Evolutionary conservation across 2,888 invertebrate genomes (phyloP).

Genomic region (Troides aeacus): DNA sequence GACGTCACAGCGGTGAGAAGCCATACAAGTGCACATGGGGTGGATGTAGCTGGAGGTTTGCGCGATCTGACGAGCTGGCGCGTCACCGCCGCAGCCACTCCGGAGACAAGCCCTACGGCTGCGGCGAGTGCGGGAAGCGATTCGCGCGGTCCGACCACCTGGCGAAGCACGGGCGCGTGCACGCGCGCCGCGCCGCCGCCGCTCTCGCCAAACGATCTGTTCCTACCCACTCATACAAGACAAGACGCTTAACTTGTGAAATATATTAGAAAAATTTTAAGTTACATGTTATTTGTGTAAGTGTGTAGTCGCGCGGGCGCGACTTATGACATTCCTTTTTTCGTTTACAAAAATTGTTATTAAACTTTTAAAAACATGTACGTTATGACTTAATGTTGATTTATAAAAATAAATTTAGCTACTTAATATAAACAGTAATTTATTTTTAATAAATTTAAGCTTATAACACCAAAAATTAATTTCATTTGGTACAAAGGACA

Average conservation of each 20-base stretch:
- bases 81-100: slow-evolving; percentile 97
- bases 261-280: not conserved
- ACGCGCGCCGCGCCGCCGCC: slow-evolving; percentile 81
- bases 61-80: slow-evolving; percentile 95
- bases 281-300: not conserved
- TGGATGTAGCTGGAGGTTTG: slow-evolving; percentile 95
- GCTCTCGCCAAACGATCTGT: slow-evolving; percentile 45
- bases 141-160: slow-evolving; percentile 97
- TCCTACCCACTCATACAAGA: slow-evolving; percentile 41
- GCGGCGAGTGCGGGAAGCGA: slow-evolving; percentile 91
- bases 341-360: slow-evolving; percentile 28
- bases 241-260: slow-evolving; percentile 54
- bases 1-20: slow-evolving; percentile 91
- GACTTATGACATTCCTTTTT: slow-evolving; percentile 4
- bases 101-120: slow-evolving; percentile 95
- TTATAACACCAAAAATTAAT: too few species aligned
- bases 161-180: slow-evolving; percentile 93
- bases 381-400: slow-evolving; percentile 7
- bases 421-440: not conserved
- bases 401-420: not conserved
- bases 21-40: slow-evolving; percentile 87
- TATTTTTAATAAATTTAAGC: not conserved
- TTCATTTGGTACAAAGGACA: too few species aligned
- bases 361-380: not conserved
- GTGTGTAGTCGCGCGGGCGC: slow-evolving; percentile 22